Percentiles rank a stretch among this genome's conserved stretches.
Conservation (phyloP, 2,888 invertebrate species). For the Eumerus sabulonum region DNA sequence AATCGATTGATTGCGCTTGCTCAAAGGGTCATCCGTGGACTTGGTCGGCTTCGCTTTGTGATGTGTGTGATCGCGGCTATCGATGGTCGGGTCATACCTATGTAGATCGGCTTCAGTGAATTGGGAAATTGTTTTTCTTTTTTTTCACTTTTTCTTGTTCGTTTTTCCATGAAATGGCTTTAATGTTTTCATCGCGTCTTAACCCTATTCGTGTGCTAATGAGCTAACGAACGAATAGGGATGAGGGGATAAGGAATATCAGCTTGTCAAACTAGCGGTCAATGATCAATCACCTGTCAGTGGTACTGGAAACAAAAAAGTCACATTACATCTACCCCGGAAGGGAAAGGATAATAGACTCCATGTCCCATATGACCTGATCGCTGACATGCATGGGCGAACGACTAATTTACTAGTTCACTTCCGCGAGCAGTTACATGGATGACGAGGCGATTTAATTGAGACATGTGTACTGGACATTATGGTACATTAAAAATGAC, state of each 20-base stretch:
- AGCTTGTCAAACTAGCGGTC: slow-evolving; percentile 46
- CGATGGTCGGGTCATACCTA: background rate
- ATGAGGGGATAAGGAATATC: slow-evolving; percentile 12
- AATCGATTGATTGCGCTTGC: slow-evolving; percentile 37
- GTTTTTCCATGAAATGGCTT: slow-evolving; percentile 32
- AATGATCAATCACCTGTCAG: slow-evolving; percentile 66
- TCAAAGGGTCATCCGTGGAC: background rate
- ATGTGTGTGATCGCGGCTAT: background rate
- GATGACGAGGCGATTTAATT: slow-evolving; percentile 55
- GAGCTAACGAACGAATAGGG: slow-evolving; percentile 46
- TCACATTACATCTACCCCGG: slow-evolving; percentile 8
- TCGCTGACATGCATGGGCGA: slow-evolving; percentile 37
- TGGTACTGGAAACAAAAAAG: slow-evolving; percentile 22
- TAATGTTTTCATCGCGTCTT: slow-evolving; percentile 44
- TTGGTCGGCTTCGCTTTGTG: slow-evolving; percentile 21
- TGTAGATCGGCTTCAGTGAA: slow-evolving; percentile 59
- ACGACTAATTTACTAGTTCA: slow-evolving; percentile 33
- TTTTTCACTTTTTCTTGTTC: background rate
- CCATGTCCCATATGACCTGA: slow-evolving; percentile 37
- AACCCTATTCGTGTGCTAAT: slow-evolving; percentile 41
- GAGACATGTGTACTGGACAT: slow-evolving; percentile 43
- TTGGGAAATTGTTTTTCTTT: slow-evolving; percentile 54
- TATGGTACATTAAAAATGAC: slow-evolving; percentile 52
- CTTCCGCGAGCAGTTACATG: slow-evolving; percentile 42
- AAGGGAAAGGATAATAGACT: too few species aligned